Percentiles rank a stretch among this genome's conserved stretches.
These are phyloP conservation scores for Lepidurus packardi DNA, from an alignment of 1,140 invertebrate genomes.

Conservation along the genomic window DNA sequence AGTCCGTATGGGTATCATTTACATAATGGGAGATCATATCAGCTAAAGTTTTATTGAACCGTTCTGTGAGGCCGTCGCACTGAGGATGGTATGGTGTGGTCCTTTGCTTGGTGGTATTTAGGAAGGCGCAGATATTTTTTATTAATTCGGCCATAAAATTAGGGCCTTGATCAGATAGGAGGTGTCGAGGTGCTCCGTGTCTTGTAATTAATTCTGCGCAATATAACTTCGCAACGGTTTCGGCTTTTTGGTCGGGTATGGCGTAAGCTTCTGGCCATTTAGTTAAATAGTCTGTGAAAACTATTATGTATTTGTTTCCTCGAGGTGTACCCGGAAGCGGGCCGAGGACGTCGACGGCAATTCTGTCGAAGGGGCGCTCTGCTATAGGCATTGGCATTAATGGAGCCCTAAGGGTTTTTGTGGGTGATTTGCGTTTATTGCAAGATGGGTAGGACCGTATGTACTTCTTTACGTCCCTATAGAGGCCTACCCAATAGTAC, in stretches of 20 bases:
- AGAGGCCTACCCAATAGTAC: slow-evolving; percentile 20
- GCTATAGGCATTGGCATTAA: slow-evolving; percentile 27
- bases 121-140: slow-evolving; percentile 32
- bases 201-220: slow-evolving; percentile 54
- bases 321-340: slow-evolving; percentile 4
- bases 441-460: neutral
- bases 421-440: slow-evolving; percentile 1
- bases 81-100: slow-evolving; percentile 36
- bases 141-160: slow-evolving; percentile 33
- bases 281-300: slow-evolving; percentile 20
- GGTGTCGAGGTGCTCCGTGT: neutral
- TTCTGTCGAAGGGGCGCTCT: neutral
- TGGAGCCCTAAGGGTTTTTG: neutral
- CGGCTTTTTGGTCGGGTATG: slow-evolving; percentile 47
- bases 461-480: slow-evolving; percentile 22
- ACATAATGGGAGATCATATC: slow-evolving; percentile 35
- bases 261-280: slow-evolving; percentile 24
- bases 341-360: slow-evolving; percentile 26
- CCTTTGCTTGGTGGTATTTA: slow-evolving; percentile 35
- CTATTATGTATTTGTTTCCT: slow-evolving; percentile 23
- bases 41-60: slow-evolving; percentile 39
- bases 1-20: neutral
- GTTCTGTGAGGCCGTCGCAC: slow-evolving; percentile 37
- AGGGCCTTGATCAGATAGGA: neutral
- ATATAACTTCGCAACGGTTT: slow-evolving; percentile 62